A percentile compares a stretch with the other conserved stretches of the same genome.
These are phyloP conservation scores for Bufo bufo DNA, from an alignment of 2,113 vertebrate species.

Conservation along the genomic window DNA sequence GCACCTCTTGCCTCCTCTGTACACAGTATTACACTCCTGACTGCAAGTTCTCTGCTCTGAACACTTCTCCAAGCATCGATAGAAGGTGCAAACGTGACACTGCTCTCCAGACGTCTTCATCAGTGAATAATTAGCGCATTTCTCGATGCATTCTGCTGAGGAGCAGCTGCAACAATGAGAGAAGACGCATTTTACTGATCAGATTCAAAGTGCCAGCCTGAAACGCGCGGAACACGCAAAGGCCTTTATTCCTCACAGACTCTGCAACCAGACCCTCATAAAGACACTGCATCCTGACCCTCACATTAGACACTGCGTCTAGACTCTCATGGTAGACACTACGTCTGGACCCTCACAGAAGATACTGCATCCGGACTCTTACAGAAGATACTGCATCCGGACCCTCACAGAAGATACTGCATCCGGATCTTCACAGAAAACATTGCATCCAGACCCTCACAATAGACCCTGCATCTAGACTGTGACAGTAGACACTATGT, in stretches of 20 bases:
- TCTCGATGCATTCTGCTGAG: background rate
- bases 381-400: too few relatives aligned
- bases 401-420: too few relatives aligned
- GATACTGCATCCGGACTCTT: too few relatives aligned
- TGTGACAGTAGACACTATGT: too few relatives aligned
- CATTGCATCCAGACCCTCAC: background rate
- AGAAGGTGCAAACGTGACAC: background rate
- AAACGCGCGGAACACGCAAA: background rate
- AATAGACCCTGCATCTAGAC: background rate
- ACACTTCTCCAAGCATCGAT: too few relatives aligned
- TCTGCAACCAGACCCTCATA: too few relatives aligned
- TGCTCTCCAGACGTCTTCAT: background rate
- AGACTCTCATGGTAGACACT: too few relatives aligned
- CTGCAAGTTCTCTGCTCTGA: background rate
- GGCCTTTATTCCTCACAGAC: background rate
- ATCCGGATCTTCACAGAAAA: too few relatives aligned
- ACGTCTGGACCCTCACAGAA: too few relatives aligned
- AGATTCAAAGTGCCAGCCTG: background rate
- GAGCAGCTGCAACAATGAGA: background rate
- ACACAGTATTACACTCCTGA: background rate
- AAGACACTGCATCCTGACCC: too few relatives aligned
- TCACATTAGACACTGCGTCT: too few relatives aligned
- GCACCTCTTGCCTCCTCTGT: too few relatives aligned
- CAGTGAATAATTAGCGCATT: slow-evolving; percentile 19
- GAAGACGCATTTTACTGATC: background rate